A percentile compares a stretch with the other conserved stretches of the same genome.
Evolutionary conservation across 2,888 invertebrate genomes (phyloP).

Genomic region (Tetragnatha montana): DNA sequence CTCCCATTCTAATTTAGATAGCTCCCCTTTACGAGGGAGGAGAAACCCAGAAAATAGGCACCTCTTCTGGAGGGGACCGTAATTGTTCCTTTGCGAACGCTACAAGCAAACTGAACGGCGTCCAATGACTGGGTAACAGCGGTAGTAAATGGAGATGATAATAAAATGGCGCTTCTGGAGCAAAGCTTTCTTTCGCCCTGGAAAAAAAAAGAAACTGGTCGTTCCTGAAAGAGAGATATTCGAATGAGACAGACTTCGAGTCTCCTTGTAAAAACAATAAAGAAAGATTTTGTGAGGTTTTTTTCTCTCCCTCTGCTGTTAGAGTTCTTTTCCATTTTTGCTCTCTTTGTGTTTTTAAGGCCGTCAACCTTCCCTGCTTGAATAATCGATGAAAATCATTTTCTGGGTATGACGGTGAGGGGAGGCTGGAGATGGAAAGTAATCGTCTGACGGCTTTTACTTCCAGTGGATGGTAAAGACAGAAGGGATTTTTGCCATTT

Average conservation of each 20-base stretch:
- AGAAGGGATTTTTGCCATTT: slow-evolving; percentile 14
- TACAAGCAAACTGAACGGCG: slow-evolving; percentile 25
- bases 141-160: slow-evolving; percentile 39
- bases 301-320: slow-evolving; percentile 1
- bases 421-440: slow-evolving; percentile 32
- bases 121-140: slow-evolving; percentile 30
- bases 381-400: slow-evolving; percentile 64
- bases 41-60: neutral
- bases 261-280: slow-evolving; percentile 33
- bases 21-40: neutral
- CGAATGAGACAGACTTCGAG: slow-evolving; percentile 24
- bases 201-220: slow-evolving; percentile 31
- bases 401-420: slow-evolving; percentile 31
- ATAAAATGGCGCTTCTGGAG: slow-evolving; percentile 49
- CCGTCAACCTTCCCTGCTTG: slow-evolving; percentile 48
- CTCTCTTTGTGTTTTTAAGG: slow-evolving; percentile 43
- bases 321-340: slow-evolving; percentile 23
- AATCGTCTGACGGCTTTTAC: slow-evolving; percentile 38
- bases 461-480: neutral
- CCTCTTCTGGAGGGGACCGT: slow-evolving; percentile 17
- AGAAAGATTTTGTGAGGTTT: slow-evolving; percentile 14
- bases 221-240: slow-evolving; percentile 14
- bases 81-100: slow-evolving; percentile 38
- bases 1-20: neutral
- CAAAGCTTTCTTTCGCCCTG: neutral